A percentile compares a stretch with the other conserved stretches of the same genome.
Evolutionary conservation across 2,888 invertebrate genomes (phyloP).

Genomic region (Romanomermis culicivorax): DNA sequence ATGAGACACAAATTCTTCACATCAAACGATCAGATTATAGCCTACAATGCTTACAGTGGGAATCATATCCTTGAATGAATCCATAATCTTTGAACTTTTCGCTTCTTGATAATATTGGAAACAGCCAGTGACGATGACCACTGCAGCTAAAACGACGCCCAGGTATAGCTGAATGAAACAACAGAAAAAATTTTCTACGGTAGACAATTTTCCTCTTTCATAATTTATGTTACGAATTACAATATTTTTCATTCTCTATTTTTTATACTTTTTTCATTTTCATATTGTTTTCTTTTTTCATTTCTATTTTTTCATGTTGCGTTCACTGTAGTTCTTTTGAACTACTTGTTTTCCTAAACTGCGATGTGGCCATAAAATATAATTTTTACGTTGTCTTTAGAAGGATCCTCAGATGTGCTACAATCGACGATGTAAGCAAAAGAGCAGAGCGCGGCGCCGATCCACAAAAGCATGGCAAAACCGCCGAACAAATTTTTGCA

Average conservation of each 20-base stretch:
- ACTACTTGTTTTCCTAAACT: too few species aligned
- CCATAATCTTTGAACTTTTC: slow-evolving; percentile 56
- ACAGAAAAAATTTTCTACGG: too few species aligned
- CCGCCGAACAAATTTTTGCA: slow-evolving; percentile 91
- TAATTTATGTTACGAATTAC: too few species aligned
- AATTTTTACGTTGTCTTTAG: slow-evolving; percentile 76
- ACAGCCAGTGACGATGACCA: slow-evolving; percentile 47
- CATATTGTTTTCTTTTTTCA: too few species aligned
- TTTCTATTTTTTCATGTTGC: too few species aligned
- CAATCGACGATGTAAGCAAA: slow-evolving; percentile 84
- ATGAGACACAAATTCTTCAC: too few species aligned
- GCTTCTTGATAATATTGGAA: slow-evolving; percentile 52
- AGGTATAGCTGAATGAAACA: slow-evolving; percentile 35
- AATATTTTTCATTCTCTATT: too few species aligned
- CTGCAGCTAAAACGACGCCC: slow-evolving; percentile 42
- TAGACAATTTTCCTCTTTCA: too few species aligned
- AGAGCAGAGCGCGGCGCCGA: slow-evolving; percentile 88
- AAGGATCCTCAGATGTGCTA: slow-evolving; percentile 77
- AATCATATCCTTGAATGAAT: slow-evolving; percentile 55
- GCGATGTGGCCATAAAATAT: too few species aligned
- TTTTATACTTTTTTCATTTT: too few species aligned
- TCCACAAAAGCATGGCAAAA: slow-evolving; percentile 77
- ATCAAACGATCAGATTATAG: too few species aligned
- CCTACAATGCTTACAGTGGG: slow-evolving; percentile 32
- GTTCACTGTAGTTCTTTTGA: too few species aligned